Conservation (phyloP, 1,140 invertebrate genomes). For the Pararge aegeria region DNA sequence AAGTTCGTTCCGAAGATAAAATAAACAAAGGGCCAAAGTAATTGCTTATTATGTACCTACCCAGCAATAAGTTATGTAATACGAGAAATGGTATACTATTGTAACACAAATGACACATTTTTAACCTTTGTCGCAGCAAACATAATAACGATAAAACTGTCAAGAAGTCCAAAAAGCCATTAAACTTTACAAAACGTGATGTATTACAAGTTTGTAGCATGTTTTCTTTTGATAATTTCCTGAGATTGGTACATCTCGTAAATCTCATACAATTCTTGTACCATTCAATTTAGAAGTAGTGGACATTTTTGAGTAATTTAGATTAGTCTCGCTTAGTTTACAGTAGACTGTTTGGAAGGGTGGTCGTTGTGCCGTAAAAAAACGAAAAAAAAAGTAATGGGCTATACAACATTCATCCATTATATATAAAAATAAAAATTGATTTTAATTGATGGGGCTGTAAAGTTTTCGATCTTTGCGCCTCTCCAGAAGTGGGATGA, state of each 20-base stretch:
- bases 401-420: background rate
- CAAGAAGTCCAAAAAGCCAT: background rate
- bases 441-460: background rate
- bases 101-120: background rate
- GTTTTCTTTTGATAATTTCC: conserved; percentile 16
- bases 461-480: background rate
- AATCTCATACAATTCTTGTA: conserved; percentile 11
- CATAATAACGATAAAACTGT: background rate
- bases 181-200: conserved; percentile 1
- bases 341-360: conserved; percentile 16
- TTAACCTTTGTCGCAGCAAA: background rate
- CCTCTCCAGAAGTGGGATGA: background rate
- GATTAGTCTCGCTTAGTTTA: conserved; percentile 20
- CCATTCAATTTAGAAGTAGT: background rate
- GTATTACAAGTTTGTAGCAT: background rate
- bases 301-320: background rate
- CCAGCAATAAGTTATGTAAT: no score
- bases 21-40: no score
- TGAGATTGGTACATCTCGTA: conserved; percentile 18
- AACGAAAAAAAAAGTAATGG: conserved; percentile 6
- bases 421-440: background rate
- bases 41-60: no score
- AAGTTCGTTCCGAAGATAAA: no score
- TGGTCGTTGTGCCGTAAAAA: conserved; percentile 18
- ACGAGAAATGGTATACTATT: no score